Evolutionary conservation across 2,888 invertebrate species (phyloP), one percentile per base, ranked within the genome.

Genomic region (Idaea dimidiata): DNA sequence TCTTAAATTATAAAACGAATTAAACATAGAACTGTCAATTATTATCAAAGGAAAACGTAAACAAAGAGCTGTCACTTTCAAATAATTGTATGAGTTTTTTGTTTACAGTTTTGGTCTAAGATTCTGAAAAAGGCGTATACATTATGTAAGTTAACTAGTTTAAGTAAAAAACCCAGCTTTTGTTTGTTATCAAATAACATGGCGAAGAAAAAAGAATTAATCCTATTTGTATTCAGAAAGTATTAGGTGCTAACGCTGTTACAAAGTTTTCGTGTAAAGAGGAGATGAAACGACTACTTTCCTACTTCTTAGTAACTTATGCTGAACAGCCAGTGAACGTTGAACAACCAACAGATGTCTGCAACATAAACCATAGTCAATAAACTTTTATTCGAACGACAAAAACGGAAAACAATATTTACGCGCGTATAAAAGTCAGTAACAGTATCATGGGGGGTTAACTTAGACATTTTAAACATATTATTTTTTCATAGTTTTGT

Each of bases 301-400:
- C 43, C 10, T 43, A 8, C 43, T 43, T 43, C 43, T 43, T n/a
- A n/a, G 55, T 55, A 56, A 56, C 56, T 14, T 56, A 56, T 56
- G 17, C 56, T 18, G 56, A 56, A 8, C 16, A 55, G 6, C 24
- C 55, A 59, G 14, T 16, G 17, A 59, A 55, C 43, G 16, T 55
- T 32, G 31, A 33, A 56, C 31, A 43, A 17, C 17, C 56, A 60
- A 56, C 60, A 60, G 60, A 53, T 56, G 60, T 33, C 33, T 17
- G 60, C 33, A 60, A 33, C 56, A 60, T 60, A 60, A 60, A 60
- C 56, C 55, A 17, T 17, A 24, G 56, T 56, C 17, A 24, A 56
- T 56, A 43, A 43, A 43, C 43, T 43, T 43, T 43, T 43, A 43
- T 43, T 14, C 43, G 10, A 43, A 43, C 43, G 43, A 43, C 43